phyloP scores from a whole-genome alignment of 2,797 vertebrate genomes.

The Anas bernieri region DNA sequence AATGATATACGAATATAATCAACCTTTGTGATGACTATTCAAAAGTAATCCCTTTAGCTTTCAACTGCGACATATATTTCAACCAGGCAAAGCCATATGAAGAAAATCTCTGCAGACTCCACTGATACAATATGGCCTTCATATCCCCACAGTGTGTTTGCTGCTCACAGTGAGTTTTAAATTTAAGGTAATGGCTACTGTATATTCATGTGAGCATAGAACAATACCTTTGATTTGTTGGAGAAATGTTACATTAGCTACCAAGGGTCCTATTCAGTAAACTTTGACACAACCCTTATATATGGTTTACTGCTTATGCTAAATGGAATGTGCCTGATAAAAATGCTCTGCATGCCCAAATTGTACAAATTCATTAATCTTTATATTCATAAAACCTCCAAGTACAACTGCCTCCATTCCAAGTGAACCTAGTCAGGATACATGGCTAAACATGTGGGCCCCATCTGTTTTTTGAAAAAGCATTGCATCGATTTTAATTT shows the following conservation, averaged over 20 bases:
- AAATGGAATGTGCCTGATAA: conserved; percentile 71
- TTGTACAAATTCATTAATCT: conserved; percentile 75
- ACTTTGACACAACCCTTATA: conserved; percentile 78
- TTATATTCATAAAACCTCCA: conserved; percentile 57
- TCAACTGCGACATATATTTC: conserved; percentile 87
- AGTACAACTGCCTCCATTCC: conserved; percentile 26
- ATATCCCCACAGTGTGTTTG: conserved; percentile 77
- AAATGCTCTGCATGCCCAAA: conserved; percentile 75
- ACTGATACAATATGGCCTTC: conserved; percentile 85
- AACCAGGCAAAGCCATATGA: conserved; percentile 80
- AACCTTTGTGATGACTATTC: conserved; percentile 91
- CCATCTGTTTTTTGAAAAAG: neutral
- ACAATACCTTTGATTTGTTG: conserved; percentile 84
- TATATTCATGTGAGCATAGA: conserved; percentile 82
- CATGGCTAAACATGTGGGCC: neutral
- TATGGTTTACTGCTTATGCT: conserved; percentile 74
- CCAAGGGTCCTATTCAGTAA: conserved; percentile 80
- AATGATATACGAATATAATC: conserved; percentile 93
- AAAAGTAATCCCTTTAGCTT: conserved; percentile 88
- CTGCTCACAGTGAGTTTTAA: conserved; percentile 77
- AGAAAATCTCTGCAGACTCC: conserved; percentile 84
- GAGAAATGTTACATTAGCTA: conserved; percentile 79
- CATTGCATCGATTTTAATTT: neutral
- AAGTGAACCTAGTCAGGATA: neutral
- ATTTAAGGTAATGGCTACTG: conserved; percentile 83